Conservation (phyloP, 2,113 vertebrate species). For the Nesoenas mayeri region DNA sequence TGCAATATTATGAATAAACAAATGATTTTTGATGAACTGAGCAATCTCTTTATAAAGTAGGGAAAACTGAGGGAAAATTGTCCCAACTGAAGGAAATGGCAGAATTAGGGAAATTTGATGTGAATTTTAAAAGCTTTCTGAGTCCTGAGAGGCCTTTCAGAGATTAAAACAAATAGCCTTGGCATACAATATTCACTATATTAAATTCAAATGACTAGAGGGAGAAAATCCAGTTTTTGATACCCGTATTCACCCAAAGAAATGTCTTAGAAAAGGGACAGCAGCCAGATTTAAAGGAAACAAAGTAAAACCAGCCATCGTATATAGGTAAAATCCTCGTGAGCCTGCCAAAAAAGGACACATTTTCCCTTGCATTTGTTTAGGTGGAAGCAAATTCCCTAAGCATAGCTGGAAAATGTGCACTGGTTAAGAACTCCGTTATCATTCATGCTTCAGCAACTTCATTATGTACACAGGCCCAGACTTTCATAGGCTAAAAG, state of each 20-base stretch:
- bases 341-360: neutral
- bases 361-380: neutral
- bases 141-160: constrained; percentile 7
- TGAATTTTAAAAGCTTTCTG: constrained; percentile 1
- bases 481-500: constrained; percentile 49
- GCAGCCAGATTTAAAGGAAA: neutral
- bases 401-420: neutral
- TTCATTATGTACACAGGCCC: constrained; percentile 60
- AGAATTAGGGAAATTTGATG: constrained; percentile 35
- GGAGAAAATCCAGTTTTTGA: neutral
- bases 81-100: neutral
- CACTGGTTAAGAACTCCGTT: constrained; percentile 14
- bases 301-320: neutral
- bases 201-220: constrained; percentile 26
- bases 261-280: neutral
- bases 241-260: neutral
- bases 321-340: neutral
- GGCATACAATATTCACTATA: constrained; percentile 8
- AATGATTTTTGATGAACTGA: neutral
- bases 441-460: constrained; percentile 46
- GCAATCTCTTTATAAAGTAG: neutral
- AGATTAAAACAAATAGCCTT: constrained; percentile 28
- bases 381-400: neutral
- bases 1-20: neutral
- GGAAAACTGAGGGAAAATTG: neutral